A percentile compares a stretch with the other conserved stretches of the same genome.
Evolutionary conservation across 2,797 vertebrate species (phyloP).

Genomic region (Epinephelus malabaricus): DNA sequence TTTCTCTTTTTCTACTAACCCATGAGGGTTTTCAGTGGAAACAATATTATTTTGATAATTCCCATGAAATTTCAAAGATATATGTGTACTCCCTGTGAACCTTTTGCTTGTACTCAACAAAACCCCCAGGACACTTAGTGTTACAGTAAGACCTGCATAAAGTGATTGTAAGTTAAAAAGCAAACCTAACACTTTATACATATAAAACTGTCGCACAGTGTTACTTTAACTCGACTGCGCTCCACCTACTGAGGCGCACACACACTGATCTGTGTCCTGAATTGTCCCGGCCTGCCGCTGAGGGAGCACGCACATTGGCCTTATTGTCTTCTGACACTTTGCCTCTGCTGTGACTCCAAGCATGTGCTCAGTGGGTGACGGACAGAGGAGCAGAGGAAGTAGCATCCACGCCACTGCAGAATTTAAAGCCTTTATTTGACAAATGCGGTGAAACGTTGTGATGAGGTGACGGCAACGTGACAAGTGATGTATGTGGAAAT

Average conservation of each 20-base stretch:
- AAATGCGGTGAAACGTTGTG: background rate
- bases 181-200: background rate
- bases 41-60: background rate
- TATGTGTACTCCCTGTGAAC: no score
- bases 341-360: slow-evolving; percentile 42
- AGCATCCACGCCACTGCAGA: background rate
- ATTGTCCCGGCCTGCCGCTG: slow-evolving; percentile 23
- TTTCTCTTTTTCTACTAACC: background rate
- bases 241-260: slow-evolving; percentile 16
- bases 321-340: slow-evolving; percentile 64
- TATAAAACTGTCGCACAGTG: background rate
- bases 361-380: slow-evolving; percentile 55
- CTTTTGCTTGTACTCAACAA: background rate
- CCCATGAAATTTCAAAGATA: background rate
- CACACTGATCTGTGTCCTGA: slow-evolving; percentile 55
- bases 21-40: background rate
- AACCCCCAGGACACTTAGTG: background rate
- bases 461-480: background rate
- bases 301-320: slow-evolving; percentile 58
- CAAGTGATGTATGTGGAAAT: slow-evolving; percentile 24
- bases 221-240: slow-evolving; percentile 13
- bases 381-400: slow-evolving; percentile 5
- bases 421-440: slow-evolving; percentile 11
- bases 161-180: background rate
- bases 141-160: background rate